phyloP scores from a whole-genome alignment of 2,113 vertebrate species.

The Aegithalos caudatus region DNA sequence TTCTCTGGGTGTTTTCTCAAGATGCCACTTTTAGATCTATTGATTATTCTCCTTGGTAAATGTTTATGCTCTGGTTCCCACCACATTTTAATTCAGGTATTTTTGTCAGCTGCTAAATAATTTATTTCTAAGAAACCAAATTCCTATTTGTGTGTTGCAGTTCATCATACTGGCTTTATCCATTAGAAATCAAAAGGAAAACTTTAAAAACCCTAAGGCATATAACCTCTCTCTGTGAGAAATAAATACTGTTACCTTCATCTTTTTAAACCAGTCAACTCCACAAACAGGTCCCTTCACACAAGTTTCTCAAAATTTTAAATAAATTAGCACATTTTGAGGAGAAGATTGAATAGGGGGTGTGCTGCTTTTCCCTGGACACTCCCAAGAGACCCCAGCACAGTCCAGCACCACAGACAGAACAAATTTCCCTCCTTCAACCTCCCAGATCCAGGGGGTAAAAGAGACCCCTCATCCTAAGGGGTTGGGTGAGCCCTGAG shows the following conservation, averaged over 20 bases:
- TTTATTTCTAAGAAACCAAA: not conserved
- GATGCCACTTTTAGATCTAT: not conserved
- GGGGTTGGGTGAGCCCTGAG: not conserved
- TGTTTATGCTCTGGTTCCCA: not conserved
- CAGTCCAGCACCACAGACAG: not conserved
- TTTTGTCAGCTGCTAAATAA: not conserved
- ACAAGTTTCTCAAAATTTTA: not conserved
- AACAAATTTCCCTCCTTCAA: not conserved
- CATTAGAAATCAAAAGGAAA: not conserved
- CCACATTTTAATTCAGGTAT: not conserved
- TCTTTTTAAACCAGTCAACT: not conserved
- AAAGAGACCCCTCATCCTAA: not conserved
- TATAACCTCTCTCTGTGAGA: not conserved
- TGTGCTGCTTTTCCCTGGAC: not conserved
- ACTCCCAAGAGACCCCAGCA: not conserved
- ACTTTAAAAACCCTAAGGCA: not conserved
- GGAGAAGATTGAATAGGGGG: not conserved
- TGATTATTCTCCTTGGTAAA: not conserved
- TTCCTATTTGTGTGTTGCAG: not conserved
- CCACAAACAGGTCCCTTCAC: not conserved
- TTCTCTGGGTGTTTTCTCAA: not conserved
- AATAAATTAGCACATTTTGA: not conserved
- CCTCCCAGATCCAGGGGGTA: not conserved
- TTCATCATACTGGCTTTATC: not conserved
- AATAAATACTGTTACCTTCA: not conserved